A percentile compares a stretch with the other conserved stretches of the same genome.
Evolutionary conservation across 2,888 invertebrate genomes (phyloP).

Genomic region (Euzophera pinguis): DNA sequence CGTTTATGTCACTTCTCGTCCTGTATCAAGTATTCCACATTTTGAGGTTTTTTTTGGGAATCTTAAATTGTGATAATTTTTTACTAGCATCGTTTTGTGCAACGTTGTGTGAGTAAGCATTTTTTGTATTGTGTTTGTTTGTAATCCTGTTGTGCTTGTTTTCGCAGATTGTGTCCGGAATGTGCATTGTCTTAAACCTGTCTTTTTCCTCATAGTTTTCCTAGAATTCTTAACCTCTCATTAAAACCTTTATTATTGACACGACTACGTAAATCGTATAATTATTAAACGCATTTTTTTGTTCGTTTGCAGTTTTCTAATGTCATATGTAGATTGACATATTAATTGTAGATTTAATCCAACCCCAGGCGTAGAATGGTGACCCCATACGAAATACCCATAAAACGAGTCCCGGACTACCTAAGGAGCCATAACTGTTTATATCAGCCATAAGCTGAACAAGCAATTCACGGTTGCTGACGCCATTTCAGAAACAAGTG

Average conservation of each 20-base stretch:
- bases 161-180: too few relatives aligned
- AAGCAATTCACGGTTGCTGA: constrained; percentile 35
- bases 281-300: background rate
- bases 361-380: constrained; percentile 1
- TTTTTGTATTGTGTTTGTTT: too few relatives aligned
- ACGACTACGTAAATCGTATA: too few relatives aligned
- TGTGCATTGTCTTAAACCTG: too few relatives aligned
- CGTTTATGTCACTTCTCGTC: constrained; percentile 29
- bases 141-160: too few relatives aligned
- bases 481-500: constrained; percentile 28
- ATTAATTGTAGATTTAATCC: background rate
- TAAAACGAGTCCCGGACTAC: constrained; percentile 30
- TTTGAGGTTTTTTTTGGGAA: too few relatives aligned
- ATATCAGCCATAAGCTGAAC: constrained; percentile 40
- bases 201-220: constrained; percentile 1
- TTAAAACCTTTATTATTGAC: background rate
- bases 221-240: background rate
- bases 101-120: too few relatives aligned
- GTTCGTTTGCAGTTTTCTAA: background rate
- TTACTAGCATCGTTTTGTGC: too few relatives aligned
- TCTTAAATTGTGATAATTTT: too few relatives aligned
- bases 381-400: constrained; percentile 17
- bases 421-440: constrained; percentile 32
- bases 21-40: too few relatives aligned
- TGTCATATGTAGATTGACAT: background rate